A percentile compares a stretch with the other conserved stretches of the same genome.
phyloP scores from a whole-genome alignment of 2,888 invertebrate species.

The Parthenolecanium corni region DNA sequence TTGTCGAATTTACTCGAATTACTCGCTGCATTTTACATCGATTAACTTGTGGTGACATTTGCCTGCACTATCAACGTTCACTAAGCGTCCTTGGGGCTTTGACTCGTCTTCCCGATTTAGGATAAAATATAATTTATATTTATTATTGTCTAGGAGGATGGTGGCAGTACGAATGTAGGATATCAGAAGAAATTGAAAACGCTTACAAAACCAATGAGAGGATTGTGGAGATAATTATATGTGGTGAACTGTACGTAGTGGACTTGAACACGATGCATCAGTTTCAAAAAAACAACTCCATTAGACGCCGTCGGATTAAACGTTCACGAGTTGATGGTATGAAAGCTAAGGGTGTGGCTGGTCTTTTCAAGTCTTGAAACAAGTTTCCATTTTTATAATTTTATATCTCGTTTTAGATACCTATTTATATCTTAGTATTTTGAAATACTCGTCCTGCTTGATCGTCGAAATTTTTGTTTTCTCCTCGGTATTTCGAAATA shows the following conservation, averaged over 20 bases:
- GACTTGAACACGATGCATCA: slow-evolving; percentile 82
- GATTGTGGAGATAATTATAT: slow-evolving; percentile 73
- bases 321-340: slow-evolving; percentile 61
- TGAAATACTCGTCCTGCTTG: too few species aligned
- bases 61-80: too few species aligned
- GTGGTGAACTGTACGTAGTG: slow-evolving; percentile 80
- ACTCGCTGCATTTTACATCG: too few species aligned
- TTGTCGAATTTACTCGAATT: too few species aligned
- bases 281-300: slow-evolving; percentile 67
- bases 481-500: not conserved
- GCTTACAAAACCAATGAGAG: slow-evolving; percentile 63
- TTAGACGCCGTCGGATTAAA: slow-evolving; percentile 70
- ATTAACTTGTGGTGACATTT: too few species aligned
- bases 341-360: slow-evolving; percentile 12
- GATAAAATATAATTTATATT: too few species aligned
- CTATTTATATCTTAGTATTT: too few species aligned
- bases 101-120: too few species aligned
- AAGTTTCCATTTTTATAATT: not conserved
- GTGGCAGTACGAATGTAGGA: slow-evolving; percentile 95
- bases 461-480: too few species aligned
- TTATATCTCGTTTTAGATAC: too few species aligned
- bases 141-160: slow-evolving; percentile 55
- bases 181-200: slow-evolving; percentile 73
- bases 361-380: not conserved
- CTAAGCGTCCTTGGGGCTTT: too few species aligned